These are phyloP conservation scores for Dendronephthya gigantea DNA, from an alignment of 64 coral and sea anemone species.

Conservation along the genomic window DNA sequence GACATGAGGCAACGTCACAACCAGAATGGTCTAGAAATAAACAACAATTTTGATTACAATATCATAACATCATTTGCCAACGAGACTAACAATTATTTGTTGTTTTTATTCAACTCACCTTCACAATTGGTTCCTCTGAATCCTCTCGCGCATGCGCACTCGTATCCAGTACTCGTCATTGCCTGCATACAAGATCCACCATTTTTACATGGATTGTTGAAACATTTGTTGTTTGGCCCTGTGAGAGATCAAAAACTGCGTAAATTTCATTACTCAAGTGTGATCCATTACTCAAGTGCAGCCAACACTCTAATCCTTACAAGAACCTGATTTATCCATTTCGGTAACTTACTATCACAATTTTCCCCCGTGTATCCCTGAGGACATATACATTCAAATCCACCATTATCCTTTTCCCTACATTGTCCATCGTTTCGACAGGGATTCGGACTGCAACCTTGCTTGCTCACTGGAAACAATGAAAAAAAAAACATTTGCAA, in stretches of 20 bases:
- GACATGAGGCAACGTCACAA: constrained; percentile 40
- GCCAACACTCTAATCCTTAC: background rate
- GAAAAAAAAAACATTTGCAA: background rate
- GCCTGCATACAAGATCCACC: constrained; percentile 63
- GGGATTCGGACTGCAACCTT: background rate
- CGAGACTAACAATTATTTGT: background rate
- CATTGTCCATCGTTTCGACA: constrained; percentile 3
- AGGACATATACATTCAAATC: background rate
- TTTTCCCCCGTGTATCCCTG: background rate
- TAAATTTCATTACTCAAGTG: background rate
- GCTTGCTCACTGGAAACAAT: background rate
- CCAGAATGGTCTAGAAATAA: background rate
- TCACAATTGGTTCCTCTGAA: constrained; percentile 72
- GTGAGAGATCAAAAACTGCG: background rate
- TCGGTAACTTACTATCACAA: background rate
- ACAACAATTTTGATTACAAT: background rate
- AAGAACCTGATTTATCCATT: background rate
- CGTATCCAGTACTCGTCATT: constrained; percentile 35
- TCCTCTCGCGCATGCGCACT: constrained; percentile 59
- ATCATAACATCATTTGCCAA: background rate
- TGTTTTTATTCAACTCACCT: constrained; percentile 26
- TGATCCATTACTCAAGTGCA: background rate
- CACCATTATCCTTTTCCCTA: background rate
- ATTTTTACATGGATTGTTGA: constrained; percentile 68
- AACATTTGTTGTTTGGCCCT: constrained; percentile 44